These are phyloP conservation scores for Chaetoderma sp. DNA, from an alignment of 2,888 invertebrate genomes.

Conservation along the genomic window DNA sequence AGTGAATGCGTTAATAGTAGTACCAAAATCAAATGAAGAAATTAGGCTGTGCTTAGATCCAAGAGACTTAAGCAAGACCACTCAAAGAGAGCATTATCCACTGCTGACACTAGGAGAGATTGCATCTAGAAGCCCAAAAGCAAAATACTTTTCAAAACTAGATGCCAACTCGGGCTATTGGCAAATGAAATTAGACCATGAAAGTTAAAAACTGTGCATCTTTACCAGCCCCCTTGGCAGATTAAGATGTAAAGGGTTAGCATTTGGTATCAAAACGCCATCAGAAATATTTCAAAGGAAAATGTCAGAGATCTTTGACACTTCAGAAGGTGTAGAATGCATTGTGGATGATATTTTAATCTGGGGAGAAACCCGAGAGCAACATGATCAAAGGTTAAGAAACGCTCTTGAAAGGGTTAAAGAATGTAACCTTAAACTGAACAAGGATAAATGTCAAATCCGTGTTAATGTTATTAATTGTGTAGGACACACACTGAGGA, in stretches of 20 bases:
- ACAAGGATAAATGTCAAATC: not conserved
- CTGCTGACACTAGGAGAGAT: conserved; percentile 20
- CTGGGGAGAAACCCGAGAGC: not conserved
- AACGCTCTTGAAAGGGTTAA: not conserved
- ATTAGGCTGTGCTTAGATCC: conserved; percentile 1
- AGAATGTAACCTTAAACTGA: not conserved
- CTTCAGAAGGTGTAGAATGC: conserved; percentile 2
- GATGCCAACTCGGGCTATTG: conserved; percentile 1
- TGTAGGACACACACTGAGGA: not conserved
- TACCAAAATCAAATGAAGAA: not conserved
- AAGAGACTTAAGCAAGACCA: not conserved
- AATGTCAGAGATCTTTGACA: not conserved
- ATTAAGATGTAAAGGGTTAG: not conserved
- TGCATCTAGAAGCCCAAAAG: not conserved
- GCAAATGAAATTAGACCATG: conserved; percentile 7
- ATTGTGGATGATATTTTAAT: not conserved
- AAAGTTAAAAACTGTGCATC: conserved; percentile 9
- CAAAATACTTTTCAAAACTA: conserved; percentile 17
- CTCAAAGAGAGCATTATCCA: not conserved
- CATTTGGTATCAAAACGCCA: not conserved
- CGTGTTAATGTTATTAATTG: not conserved
- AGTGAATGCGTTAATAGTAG: conserved; percentile 12
- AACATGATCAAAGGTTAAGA: not conserved
- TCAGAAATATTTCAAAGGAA: not conserved
- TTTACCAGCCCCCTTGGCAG: conserved; percentile 10